Conservation (phyloP, 37 sponge, comb jelly and placozoan species). For the Lycopodina hypogea region DNA sequence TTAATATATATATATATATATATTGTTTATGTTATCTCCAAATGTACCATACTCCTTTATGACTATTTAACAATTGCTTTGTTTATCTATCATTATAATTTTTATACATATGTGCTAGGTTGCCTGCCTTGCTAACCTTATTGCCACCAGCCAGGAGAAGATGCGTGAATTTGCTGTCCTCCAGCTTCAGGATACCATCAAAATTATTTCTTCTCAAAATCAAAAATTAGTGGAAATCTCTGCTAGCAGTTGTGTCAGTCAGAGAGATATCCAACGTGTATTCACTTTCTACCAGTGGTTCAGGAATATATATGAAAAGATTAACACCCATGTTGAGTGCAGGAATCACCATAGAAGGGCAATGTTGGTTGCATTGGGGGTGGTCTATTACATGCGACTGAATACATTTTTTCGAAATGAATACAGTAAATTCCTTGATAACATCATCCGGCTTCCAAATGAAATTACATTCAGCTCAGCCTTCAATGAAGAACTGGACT, state of each 20-base stretch:
- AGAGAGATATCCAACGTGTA: conserved; percentile 84
- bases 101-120: conserved; percentile 4
- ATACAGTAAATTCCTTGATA: conserved; percentile 39
- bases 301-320: conserved; percentile 31
- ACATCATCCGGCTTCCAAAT: not conserved
- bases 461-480: conserved; percentile 43
- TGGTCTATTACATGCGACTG: conserved; percentile 87
- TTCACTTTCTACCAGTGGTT: conserved; percentile 79
- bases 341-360: conserved; percentile 45
- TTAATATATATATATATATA: too few species aligned
- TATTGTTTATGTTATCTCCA: too few species aligned
- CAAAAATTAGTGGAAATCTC: conserved; percentile 12
- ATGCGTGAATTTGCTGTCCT: conserved; percentile 72
- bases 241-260: conserved; percentile 75
- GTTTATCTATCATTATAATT: not conserved
- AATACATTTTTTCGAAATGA: conserved; percentile 40
- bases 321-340: conserved; percentile 12
- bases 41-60: not conserved
- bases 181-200: conserved; percentile 32
- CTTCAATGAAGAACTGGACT: conserved; percentile 61
- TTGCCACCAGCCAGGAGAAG: conserved; percentile 62
- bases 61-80: not conserved
- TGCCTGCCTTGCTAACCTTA: conserved; percentile 55
- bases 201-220: not conserved
- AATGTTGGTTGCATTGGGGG: conserved; percentile 73